These are phyloP conservation scores for Tenebrosternarchus preto DNA, from an alignment of 2,113 vertebrate genomes.

Conservation along the genomic window DNA sequence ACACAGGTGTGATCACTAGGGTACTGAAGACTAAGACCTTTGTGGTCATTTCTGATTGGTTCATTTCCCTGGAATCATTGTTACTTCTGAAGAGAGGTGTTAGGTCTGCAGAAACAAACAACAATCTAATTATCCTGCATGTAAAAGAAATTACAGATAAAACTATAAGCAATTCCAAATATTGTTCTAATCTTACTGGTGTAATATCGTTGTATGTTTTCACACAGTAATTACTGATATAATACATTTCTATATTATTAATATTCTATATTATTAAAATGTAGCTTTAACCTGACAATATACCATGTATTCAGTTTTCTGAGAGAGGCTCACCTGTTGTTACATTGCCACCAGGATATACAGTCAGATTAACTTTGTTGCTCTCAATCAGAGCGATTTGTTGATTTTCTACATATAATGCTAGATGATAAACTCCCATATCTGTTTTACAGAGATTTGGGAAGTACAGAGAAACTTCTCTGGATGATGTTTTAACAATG, in stretches of 20 bases:
- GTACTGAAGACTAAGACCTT: background rate
- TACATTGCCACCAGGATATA: background rate
- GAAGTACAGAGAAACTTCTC: constrained; percentile 11
- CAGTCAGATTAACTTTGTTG: constrained; percentile 7
- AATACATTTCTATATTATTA: too few species aligned
- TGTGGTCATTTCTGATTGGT: background rate
- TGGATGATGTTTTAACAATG: background rate
- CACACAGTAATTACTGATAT: too few species aligned
- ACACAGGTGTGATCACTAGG: background rate
- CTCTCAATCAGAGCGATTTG: background rate
- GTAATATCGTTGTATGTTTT: too few species aligned
- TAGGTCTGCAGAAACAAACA: constrained; percentile 16
- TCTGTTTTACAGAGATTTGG: constrained; percentile 10
- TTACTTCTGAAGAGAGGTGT: background rate
- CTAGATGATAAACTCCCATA: constrained; percentile 38
- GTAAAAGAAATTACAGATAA: background rate
- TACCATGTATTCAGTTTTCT: background rate
- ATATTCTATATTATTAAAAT: background rate
- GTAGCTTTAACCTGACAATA: background rate
- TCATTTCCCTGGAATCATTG: background rate
- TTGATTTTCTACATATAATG: background rate
- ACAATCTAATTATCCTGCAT: background rate
- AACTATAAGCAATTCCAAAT: background rate
- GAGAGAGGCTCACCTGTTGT: constrained; percentile 38
- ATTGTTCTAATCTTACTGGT: too few species aligned